A percentile compares a stretch with the other conserved stretches of the same genome.
Evolutionary conservation across 2,888 invertebrate genomes (phyloP).

Genomic region (Lathronympha strigana): DNA sequence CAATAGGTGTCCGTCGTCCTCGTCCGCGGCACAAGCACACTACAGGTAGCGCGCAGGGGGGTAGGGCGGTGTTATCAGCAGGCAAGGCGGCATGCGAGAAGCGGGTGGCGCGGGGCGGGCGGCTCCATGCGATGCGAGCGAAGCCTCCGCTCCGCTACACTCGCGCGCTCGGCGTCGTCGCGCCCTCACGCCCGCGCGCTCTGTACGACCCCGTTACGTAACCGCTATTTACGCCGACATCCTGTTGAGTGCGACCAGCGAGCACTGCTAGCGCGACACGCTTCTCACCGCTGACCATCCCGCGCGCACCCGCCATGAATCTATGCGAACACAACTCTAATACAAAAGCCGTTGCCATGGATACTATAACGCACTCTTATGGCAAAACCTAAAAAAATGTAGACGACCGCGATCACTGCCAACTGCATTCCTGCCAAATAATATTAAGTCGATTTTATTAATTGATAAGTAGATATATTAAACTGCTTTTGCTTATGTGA

Average conservation of each 20-base stretch:
- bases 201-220: conserved; percentile 73
- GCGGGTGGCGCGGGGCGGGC: conserved; percentile 48
- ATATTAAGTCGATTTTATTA: conserved; percentile 56
- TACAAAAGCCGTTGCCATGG: conserved; percentile 58
- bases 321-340: conserved; percentile 53
- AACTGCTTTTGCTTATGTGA: conserved; percentile 66
- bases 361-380: conserved; percentile 58
- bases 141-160: conserved; percentile 66
- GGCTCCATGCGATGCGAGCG: conserved; percentile 54
- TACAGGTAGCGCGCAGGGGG: conserved; percentile 50
- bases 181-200: conserved; percentile 63
- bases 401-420: conserved; percentile 55
- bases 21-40: conserved; percentile 41
- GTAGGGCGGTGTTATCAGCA: conserved; percentile 49
- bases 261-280: conserved; percentile 67
- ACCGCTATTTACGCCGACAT: conserved; percentile 70
- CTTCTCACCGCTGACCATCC: conserved; percentile 72
- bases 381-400: conserved; percentile 64
- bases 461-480: conserved; percentile 55
- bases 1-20: conserved; percentile 48
- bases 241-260: conserved; percentile 72
- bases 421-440: conserved; percentile 60
- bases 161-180: conserved; percentile 73
- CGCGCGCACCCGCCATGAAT: conserved; percentile 69
- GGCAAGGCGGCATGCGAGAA: conserved; percentile 48